Conservation (phyloP, 2,888 invertebrate genomes). For the Nesidiocoris tenuis region DNA sequence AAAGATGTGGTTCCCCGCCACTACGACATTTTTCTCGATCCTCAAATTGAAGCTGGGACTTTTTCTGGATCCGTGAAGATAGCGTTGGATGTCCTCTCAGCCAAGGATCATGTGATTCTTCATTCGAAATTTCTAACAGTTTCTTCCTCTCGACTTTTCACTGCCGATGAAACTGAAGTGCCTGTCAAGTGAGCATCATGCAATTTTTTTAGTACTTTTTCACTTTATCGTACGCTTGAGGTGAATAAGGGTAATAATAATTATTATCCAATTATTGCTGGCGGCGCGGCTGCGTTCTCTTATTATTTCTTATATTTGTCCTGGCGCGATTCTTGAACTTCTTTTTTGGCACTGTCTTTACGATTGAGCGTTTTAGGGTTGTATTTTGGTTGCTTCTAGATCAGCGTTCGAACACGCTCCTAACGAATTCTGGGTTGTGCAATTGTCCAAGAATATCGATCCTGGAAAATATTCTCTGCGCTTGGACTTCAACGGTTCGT, state of each 20-base stretch:
- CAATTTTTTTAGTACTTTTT: too few species aligned
- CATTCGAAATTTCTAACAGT: slow-evolving; percentile 65
- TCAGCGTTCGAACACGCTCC: slow-evolving; percentile 44
- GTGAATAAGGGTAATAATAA: too few species aligned
- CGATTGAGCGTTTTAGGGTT: too few species aligned
- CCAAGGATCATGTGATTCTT: slow-evolving; percentile 59
- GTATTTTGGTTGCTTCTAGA: background rate
- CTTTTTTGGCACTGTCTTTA: too few species aligned
- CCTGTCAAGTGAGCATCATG: slow-evolving; percentile 17
- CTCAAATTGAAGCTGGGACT: slow-evolving; percentile 61
- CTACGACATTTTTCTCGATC: slow-evolving; percentile 69
- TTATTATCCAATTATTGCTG: too few species aligned
- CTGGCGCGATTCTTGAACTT: too few species aligned
- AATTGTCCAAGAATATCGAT: slow-evolving; percentile 36
- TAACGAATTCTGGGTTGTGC: slow-evolving; percentile 49
- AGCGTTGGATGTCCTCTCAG: slow-evolving; percentile 55
- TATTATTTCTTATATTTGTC: too few species aligned
- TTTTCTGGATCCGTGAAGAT: slow-evolving; percentile 63
- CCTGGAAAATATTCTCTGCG: slow-evolving; percentile 54
- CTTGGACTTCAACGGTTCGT: slow-evolving; percentile 60
- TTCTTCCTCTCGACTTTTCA: slow-evolving; percentile 54
- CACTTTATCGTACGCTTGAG: too few species aligned
- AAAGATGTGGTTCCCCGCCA: slow-evolving; percentile 61
- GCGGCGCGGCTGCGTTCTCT: too few species aligned
- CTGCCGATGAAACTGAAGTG: slow-evolving; percentile 47